phyloP scores from a whole-genome alignment of 2,113 vertebrate species.

The Atlantisia rogersi region DNA sequence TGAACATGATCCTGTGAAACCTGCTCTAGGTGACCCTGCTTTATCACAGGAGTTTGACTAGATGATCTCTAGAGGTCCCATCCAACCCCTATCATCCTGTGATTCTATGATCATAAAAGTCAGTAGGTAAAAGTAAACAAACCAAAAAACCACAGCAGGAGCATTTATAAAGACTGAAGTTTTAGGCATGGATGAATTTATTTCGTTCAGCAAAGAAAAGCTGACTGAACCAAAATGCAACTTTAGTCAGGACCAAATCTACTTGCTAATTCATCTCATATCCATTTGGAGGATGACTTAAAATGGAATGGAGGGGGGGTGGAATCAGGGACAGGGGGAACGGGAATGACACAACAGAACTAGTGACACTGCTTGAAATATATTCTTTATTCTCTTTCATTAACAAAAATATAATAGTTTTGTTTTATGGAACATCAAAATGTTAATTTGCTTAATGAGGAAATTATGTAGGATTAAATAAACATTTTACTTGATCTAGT shows the following conservation, averaged over 20 bases:
- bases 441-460: not conserved
- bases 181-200: not conserved
- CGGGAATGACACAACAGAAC: too few relatives aligned
- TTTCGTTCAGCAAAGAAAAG: not conserved
- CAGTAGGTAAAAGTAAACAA: not conserved
- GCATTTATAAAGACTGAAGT: not conserved
- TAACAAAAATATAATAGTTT: not conserved
- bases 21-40: too few relatives aligned
- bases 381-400: not conserved
- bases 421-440: not conserved
- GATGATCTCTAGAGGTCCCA: too few relatives aligned
- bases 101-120: not conserved
- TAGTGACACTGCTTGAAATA: not conserved
- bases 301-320: too few relatives aligned
- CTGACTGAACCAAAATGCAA: not conserved
- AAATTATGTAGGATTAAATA: not conserved
- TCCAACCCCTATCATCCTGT: too few relatives aligned
- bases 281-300: not conserved
- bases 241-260: not conserved
- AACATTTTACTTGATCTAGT: not conserved
- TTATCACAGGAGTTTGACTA: too few relatives aligned
- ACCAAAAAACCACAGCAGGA: not conserved
- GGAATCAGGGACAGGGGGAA: too few relatives aligned
- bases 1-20: too few relatives aligned
- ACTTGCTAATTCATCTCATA: fast-evolving